Percentiles rank a stretch among this genome's conserved stretches.
Evolutionary conservation across 2,888 invertebrate species (phyloP).

Genomic region (Galerucella calmariensis): DNA sequence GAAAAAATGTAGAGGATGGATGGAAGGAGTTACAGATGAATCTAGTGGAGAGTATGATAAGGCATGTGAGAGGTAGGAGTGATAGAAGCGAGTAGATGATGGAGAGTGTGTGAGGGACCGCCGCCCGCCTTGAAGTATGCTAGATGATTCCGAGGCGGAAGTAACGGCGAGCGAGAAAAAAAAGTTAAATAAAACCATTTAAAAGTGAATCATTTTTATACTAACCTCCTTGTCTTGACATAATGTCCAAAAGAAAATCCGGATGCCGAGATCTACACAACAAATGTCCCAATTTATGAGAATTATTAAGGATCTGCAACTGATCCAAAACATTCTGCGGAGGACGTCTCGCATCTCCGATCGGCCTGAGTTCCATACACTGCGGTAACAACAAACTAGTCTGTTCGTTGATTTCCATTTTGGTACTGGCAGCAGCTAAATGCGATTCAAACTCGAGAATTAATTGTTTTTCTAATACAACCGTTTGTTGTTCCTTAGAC

Average conservation of each 20-base stretch:
- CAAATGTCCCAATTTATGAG: conserved; percentile 86
- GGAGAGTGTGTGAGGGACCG: too few relatives aligned
- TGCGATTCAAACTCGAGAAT: conserved; percentile 92
- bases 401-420: conserved; percentile 89
- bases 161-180: too few relatives aligned
- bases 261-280: conserved; percentile 90
- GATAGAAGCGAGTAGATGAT: too few relatives aligned
- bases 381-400: conserved; percentile 87
- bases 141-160: too few relatives aligned
- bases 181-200: neutral
- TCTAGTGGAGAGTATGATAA: too few relatives aligned
- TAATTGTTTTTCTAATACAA: conserved; percentile 78
- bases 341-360: conserved; percentile 84
- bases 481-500: conserved; percentile 75
- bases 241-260: conserved; percentile 91
- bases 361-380: conserved; percentile 87
- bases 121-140: too few relatives aligned
- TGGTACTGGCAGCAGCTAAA: conserved; percentile 89
- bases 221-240: conserved; percentile 80
- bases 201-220: neutral
- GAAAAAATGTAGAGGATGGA: too few relatives aligned
- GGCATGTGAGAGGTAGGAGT: too few relatives aligned
- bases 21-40: too few relatives aligned
- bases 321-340: conserved; percentile 82
- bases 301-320: conserved; percentile 79